Evolutionary conservation across 1,140 invertebrate genomes (phyloP), one percentile per base, ranked within the genome.

Genomic region (Hylaeus anthracinus): DNA sequence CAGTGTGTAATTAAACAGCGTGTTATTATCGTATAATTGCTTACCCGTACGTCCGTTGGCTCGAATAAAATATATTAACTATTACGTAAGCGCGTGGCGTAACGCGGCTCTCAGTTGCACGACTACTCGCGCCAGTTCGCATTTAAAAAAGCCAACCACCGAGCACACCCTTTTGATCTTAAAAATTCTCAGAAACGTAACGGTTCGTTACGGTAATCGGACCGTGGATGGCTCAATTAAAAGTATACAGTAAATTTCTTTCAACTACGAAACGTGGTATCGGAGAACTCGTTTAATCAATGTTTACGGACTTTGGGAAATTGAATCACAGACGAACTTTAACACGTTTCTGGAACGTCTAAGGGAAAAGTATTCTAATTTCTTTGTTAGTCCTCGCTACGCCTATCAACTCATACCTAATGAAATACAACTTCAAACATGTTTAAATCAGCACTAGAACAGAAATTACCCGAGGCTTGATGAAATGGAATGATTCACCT

Each of bases 11-110:
- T 63, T 53, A n/a, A 10, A 26, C 69, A 43, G 26, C 69, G 48
- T 65, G 10, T 39, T 65, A 64, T 79, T 65, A 72, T 65, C 51
- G 14, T 72, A 56, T 56, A 72, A 73, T 65, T 51, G 60, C n/a
- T 55, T 48, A 6, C 3, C 3, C 39, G 4, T 14, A 43, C 10
- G 45, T 37, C 39, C 26, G 26, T 71, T 9, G 10, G 43, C 3
- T 4, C 14, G 51, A 73, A 65, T 65, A 56, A 73, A 79, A 65
- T 51, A n/a, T 73, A 79, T 65, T 56, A 65, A 79, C 70, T 39
- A 39, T 79, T 73, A 73, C 61, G 61, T 48, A 72, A 79, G 8
- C 14, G 3, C 0, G n/a, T 72, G 45, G 72, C 41, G 60, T 39
- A 79, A 72, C 14, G 8, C 1, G 12, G 5, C 48, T 39, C n/a